These are phyloP conservation scores for Bergia puertoricense DNA, from an alignment of 92 coral and sea anemone species.

Conservation along the genomic window DNA sequence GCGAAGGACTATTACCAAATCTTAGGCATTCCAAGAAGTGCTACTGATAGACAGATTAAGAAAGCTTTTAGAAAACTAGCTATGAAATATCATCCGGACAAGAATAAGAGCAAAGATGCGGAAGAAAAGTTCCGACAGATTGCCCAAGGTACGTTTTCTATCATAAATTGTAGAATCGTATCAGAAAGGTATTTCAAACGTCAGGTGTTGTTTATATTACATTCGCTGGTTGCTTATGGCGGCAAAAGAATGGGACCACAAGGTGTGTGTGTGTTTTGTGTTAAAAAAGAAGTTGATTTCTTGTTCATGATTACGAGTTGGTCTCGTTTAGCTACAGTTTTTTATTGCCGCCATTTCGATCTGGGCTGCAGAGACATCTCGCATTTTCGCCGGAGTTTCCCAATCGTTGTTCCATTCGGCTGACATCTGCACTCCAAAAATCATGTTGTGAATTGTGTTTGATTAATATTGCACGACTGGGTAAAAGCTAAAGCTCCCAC, in stretches of 20 bases:
- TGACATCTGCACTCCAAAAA: not conserved
- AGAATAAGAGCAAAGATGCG: slow-evolving; percentile 90
- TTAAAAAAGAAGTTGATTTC: not conserved
- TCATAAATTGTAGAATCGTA: not conserved
- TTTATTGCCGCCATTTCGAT: not conserved
- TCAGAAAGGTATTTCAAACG: too few species aligned
- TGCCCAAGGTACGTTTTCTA: slow-evolving; percentile 84
- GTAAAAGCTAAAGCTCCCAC: not conserved
- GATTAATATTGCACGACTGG: not conserved
- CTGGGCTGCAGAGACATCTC: not conserved
- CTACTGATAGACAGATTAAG: slow-evolving; percentile 90
- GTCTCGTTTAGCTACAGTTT: not conserved
- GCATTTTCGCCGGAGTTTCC: not conserved
- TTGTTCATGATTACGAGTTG: not conserved
- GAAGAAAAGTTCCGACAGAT: slow-evolving; percentile 93
- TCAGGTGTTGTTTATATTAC: slow-evolving; percentile 22
- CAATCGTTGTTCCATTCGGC: not conserved
- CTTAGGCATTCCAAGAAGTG: slow-evolving; percentile 90
- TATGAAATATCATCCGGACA: slow-evolving; percentile 95
- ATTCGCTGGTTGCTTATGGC: slow-evolving; percentile 15
- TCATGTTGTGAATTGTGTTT: not conserved
- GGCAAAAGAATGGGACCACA: slow-evolving; percentile 17
- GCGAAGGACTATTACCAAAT: slow-evolving; percentile 97
- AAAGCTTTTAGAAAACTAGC: slow-evolving; percentile 96
- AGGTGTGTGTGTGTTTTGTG: not conserved